These are phyloP conservation scores for Agriotes lineatus DNA, from an alignment of 2,888 invertebrate species.

Conservation along the genomic window DNA sequence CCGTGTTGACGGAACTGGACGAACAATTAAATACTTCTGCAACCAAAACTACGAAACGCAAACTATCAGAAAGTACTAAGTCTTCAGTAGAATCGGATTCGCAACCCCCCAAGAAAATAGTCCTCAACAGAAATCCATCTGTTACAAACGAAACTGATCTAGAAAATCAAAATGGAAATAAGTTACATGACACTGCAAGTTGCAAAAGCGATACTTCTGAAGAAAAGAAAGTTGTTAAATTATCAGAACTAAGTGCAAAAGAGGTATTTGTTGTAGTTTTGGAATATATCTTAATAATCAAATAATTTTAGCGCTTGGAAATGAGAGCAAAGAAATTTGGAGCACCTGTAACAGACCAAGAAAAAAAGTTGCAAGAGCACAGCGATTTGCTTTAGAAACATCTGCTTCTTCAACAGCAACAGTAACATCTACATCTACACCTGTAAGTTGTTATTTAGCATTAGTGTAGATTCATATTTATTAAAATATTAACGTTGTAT, in stretches of 20 bases:
- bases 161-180: slow-evolving; percentile 47
- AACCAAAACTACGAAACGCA: slow-evolving; percentile 55
- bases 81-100: slow-evolving; percentile 52
- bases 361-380: slow-evolving; percentile 77
- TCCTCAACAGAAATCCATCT: slow-evolving; percentile 70
- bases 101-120: slow-evolving; percentile 71
- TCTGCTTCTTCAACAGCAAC: not conserved
- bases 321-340: slow-evolving; percentile 88
- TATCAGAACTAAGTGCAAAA: slow-evolving; percentile 70
- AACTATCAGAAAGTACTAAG: slow-evolving; percentile 52
- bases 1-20: slow-evolving; percentile 61
- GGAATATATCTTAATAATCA: slow-evolving; percentile 34
- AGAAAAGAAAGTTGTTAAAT: slow-evolving; percentile 69
- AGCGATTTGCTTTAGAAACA: slow-evolving; percentile 71
- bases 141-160: slow-evolving; percentile 51
- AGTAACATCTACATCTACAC: not conserved
- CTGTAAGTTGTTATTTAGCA: not conserved
- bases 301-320: slow-evolving; percentile 71
- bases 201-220: slow-evolving; percentile 39
- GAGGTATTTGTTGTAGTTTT: slow-evolving; percentile 64
- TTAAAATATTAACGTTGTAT: too few relatives aligned
- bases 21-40: slow-evolving; percentile 56
- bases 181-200: slow-evolving; percentile 6
- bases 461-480: too few relatives aligned
- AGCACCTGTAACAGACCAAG: slow-evolving; percentile 70